Conservation (phyloP, 2,797 vertebrate genomes). For the Chaetophractus vellerosus region DNA sequence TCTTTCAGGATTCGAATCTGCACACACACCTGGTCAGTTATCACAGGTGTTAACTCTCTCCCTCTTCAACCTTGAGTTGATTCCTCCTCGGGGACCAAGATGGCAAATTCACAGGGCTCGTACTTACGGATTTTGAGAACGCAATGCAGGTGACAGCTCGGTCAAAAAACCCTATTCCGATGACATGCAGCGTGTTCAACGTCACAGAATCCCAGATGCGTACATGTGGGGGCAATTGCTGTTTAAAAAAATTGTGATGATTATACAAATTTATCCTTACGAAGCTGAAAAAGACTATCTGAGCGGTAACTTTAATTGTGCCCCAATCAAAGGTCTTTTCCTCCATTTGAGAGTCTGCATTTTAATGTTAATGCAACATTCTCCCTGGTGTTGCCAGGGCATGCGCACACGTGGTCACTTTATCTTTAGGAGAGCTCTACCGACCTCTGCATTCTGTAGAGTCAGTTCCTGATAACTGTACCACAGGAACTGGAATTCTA, state of each 20-base stretch:
- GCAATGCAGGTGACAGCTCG: conserved; percentile 97
- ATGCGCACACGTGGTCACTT: neutral
- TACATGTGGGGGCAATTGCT: conserved; percentile 97
- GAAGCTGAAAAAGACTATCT: neutral
- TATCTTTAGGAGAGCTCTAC: neutral
- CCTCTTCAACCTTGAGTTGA: no score
- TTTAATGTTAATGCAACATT: neutral
- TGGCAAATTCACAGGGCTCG: accelerated
- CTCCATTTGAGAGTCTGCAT: neutral
- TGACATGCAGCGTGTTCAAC: conserved; percentile 96
- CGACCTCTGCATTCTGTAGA: neutral
- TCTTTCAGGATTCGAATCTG: neutral
- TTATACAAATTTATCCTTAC: accelerated
- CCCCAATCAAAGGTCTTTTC: neutral
- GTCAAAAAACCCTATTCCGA: conserved; percentile 97
- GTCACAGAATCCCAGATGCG: conserved; percentile 99
- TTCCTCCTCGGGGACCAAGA: accelerated
- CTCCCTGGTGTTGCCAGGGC: neutral
- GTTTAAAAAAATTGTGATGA: neutral
- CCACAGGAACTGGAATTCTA: neutral
- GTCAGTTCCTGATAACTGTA: neutral
- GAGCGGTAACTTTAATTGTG: neutral
- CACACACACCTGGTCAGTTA: accelerated
- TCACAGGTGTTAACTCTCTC: accelerated
- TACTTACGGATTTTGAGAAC: conserved; percentile 98